A percentile compares a stretch with the other conserved stretches of the same genome.
Conservation (phyloP, 2,888 invertebrate genomes). For the Cacoxenus indagator region DNA sequence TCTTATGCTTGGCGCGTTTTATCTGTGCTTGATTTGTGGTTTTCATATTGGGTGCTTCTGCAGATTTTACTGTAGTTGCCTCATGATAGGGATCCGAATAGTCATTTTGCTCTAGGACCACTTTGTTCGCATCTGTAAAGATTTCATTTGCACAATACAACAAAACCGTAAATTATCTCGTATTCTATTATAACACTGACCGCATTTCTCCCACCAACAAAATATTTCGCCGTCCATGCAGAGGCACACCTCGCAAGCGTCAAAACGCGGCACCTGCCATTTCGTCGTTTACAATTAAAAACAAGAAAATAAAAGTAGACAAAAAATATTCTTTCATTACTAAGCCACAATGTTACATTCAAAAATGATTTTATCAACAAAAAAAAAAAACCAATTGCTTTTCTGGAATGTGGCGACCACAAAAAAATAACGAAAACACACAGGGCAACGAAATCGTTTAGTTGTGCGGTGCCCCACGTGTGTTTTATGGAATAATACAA, state of each 20-base stretch:
- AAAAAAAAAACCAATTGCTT: background rate
- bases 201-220: slow-evolving; percentile 78
- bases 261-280: slow-evolving; percentile 74
- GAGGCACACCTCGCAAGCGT: slow-evolving; percentile 76
- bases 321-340: background rate
- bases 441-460: background rate
- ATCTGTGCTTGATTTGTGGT: slow-evolving; percentile 28
- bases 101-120: slow-evolving; percentile 39
- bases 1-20: slow-evolving; percentile 24
- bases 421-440: background rate
- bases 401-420: background rate
- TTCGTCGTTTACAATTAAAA: slow-evolving; percentile 40
- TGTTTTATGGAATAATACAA: slow-evolving; percentile 26
- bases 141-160: background rate
- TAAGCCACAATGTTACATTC: background rate
- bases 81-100: slow-evolving; percentile 60
- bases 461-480: slow-evolving; percentile 1
- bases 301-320: slow-evolving; percentile 15
- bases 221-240: slow-evolving; percentile 78
- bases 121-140: slow-evolving; percentile 52
- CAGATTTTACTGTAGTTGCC: slow-evolving; percentile 56
- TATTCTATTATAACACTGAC: slow-evolving; percentile 67
- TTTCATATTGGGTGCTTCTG: slow-evolving; percentile 40
- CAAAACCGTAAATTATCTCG: background rate
- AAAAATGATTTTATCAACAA: background rate